Evolutionary conservation across 2,888 invertebrate genomes (phyloP).

Genomic region (Tetramorium bicarinatum): DNA sequence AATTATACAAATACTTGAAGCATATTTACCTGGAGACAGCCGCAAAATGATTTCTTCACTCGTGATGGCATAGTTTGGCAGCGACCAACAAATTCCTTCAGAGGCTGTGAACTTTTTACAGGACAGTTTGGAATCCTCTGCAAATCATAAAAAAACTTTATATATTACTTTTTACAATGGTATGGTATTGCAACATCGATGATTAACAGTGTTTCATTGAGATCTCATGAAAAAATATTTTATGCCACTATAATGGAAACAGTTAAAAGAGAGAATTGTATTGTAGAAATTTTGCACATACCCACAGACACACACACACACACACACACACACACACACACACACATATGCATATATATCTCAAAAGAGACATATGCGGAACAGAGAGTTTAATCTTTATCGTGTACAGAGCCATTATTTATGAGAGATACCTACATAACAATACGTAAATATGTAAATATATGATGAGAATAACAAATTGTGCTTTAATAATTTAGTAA

Average conservation of each 20-base stretch:
- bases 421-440: neutral
- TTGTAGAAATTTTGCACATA: neutral
- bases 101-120: slow-evolving; percentile 84
- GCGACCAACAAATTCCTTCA: slow-evolving; percentile 85
- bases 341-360: neutral
- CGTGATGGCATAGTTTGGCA: slow-evolving; percentile 86
- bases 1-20: neutral
- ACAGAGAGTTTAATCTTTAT: neutral
- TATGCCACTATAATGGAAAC: neutral
- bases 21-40: slow-evolving; percentile 92
- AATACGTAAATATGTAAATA: neutral
- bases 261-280: neutral
- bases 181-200: neutral
- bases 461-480: neutral
- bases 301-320: no score
- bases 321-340: no score
- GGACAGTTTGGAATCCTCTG: slow-evolving; percentile 85
- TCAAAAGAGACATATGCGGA: neutral
- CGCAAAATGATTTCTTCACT: slow-evolving; percentile 89
- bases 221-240: neutral
- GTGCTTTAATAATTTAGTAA: neutral
- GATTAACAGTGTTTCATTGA: neutral
- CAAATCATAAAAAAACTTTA: slow-evolving; percentile 62
- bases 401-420: neutral
- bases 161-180: neutral